Evolutionary conservation across 2,797 vertebrate genomes (phyloP), one percentile per base, ranked within the genome.

Genomic region (Gorsachius magnificus): DNA sequence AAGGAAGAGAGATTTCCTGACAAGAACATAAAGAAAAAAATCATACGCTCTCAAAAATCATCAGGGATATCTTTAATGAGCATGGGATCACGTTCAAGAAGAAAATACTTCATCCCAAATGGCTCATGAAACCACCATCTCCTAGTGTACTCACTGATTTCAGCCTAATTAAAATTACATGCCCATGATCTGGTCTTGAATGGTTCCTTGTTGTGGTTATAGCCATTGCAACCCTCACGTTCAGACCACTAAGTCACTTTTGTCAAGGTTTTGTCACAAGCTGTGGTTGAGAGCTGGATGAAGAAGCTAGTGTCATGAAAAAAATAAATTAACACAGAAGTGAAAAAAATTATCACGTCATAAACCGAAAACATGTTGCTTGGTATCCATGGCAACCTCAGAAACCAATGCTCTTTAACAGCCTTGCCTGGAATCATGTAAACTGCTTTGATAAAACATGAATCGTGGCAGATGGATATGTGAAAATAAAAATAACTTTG

Each of bases 361-460:
- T 85, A 89, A 95, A 96, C 89, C 0, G 3, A 81, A 92, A 94
- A 82, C 71, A 4, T 85, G 87, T 82, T 96, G n/a, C 85, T 92
- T 64, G 16, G 94, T 97, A 93, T 94, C 93, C 88, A 95, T 74
- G 87, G 89, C 60, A 96, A 95, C 95, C 71, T 70, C 65, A 89
- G 81, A 95, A 97, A 93, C 77, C 91, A 96, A 94, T 95, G 79
- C 92, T 97, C 97, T 97, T 97, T 97, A 96, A 85, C 95, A 96
- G 93, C 56, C 90, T 81, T 90, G 93, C 91, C 87, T 92, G 83
- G 57, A 96, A 96, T 93, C 91, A 93, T 93, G 92, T 93, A 96
- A 90, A 96, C 72, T 95, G 89, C 94, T 97, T 94, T 95, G 96
- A 95, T 95, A 96, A 97, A 97, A 96, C 92, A 97, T 96, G 88